phyloP scores from a whole-genome alignment of 1,140 invertebrate genomes.

The Diachasma alloeum region DNA sequence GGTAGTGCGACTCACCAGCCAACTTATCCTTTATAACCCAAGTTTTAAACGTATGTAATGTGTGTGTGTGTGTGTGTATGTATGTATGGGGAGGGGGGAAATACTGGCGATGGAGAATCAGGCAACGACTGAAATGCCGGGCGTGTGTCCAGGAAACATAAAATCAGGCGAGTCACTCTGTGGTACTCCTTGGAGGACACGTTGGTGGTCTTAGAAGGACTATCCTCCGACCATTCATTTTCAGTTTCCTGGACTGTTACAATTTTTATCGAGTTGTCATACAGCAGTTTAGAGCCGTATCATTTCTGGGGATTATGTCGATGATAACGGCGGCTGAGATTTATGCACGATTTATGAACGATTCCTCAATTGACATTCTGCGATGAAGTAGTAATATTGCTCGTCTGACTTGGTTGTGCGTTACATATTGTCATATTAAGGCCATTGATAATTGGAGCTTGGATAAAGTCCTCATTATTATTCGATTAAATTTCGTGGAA shows the following conservation, averaged over 20 bases:
- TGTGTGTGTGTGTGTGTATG: neutral
- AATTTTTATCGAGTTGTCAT: neutral
- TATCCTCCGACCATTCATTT: neutral
- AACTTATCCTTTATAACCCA: neutral
- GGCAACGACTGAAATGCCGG: slow-evolving; percentile 9
- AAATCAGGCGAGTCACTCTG: slow-evolving; percentile 22
- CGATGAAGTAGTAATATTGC: too few relatives aligned
- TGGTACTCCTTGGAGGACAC: neutral
- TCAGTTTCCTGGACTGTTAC: slow-evolving; percentile 3
- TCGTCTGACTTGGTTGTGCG: too few relatives aligned
- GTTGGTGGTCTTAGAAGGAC: slow-evolving; percentile 1
- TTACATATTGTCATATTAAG: too few relatives aligned
- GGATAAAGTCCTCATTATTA: neutral
- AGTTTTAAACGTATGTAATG: neutral
- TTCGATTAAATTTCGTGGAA: too few relatives aligned
- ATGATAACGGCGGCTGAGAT: neutral
- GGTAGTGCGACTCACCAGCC: neutral
- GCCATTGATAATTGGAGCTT: neutral
- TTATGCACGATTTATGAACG: too few relatives aligned
- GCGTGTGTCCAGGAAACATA: slow-evolving; percentile 32
- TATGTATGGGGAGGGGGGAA: neutral
- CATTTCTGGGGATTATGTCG: neutral
- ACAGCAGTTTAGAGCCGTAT: neutral
- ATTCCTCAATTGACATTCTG: too few relatives aligned
- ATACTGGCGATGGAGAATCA: neutral